Base-by-base conservation (phyloP, 2,888 invertebrate species). In the Stegophylla sp. region DNA sequence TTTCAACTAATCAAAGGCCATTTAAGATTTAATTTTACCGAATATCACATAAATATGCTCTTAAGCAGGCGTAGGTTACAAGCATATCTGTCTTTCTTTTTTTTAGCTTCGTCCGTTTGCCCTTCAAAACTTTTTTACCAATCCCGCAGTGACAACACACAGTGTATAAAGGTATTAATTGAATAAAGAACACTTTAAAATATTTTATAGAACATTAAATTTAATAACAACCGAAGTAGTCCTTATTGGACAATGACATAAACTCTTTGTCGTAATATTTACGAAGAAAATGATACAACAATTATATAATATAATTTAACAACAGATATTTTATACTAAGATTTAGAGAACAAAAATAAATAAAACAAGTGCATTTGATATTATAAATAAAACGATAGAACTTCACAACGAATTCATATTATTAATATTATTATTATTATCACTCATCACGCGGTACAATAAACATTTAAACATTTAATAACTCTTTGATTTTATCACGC, bases 231-330 rank as follows among this genome's bases (percentile, higher is more conserved):
- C 77, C 34, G 20, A 67, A 77, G 69, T 67, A 69, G n/a, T n/a
- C 26, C 66, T 53, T 77, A 64, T 64, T 53, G 56, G 69, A 77
- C 77, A 77, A 77, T 77, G 67, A 56, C 77, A 59, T 67, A 67
- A 77, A 77, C 56, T 69, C 56, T 77, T 67, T 69, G 51, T 59
- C 77, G 67, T 77, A 77, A 66, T 34, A 77, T 64, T 23, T 59
- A 69, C 59, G 77, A 77, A 77, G 67, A 69, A 77, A 77, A 56
- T 23, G 59, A 59, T 77, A 77, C 77, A 77, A 77, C 77, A 69
- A 77, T 77, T 34, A 67, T 69, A 77, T 67, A 59, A 77, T 69
- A 67, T 67, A 67, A 77, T 77, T n/a, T 59, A 77, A 77, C 77
- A 77, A 77, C 77, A 77, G 67, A 67, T 59, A 53, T 72, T 20